These are phyloP conservation scores for Pachydiplax longipennis DNA, from an alignment of 2,888 invertebrate species.

Conservation along the genomic window DNA sequence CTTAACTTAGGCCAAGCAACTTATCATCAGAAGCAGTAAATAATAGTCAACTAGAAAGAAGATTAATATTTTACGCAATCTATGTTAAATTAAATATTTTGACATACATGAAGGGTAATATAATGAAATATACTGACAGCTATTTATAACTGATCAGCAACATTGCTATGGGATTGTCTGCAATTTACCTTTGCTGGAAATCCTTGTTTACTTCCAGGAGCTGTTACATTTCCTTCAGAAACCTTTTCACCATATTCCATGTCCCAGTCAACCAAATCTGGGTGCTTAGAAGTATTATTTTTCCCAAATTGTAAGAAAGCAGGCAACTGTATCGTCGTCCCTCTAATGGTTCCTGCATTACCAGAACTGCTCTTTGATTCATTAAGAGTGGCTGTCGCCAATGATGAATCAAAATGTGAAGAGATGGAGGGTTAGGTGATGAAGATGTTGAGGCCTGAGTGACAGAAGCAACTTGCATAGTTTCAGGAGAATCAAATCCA, in stretches of 20 bases:
- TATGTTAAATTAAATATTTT: no score
- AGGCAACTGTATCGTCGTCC: slow-evolving; percentile 9
- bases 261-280: slow-evolving; percentile 19
- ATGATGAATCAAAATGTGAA: slow-evolving; percentile 5
- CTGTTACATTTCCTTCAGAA: neutral
- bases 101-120: no score
- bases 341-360: neutral
- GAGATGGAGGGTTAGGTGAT: neutral
- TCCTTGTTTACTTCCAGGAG: neutral
- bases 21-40: no score
- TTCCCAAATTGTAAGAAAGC: slow-evolving; percentile 29
- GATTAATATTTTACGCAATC: no score
- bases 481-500: slow-evolving; percentile 58
- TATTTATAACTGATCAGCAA: no score
- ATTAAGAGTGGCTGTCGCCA: neutral
- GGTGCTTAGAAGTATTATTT: neutral
- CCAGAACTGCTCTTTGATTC: neutral
- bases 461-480: slow-evolving; percentile 47
- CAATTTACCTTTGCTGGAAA: neutral
- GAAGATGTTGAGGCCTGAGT: neutral
- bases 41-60: no score
- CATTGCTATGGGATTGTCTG: no score
- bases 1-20: no score
- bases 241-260: slow-evolving; percentile 18
- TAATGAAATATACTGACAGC: no score